phyloP scores from a whole-genome alignment of 2,113 vertebrate species.

The Crotalus helleri region DNA sequence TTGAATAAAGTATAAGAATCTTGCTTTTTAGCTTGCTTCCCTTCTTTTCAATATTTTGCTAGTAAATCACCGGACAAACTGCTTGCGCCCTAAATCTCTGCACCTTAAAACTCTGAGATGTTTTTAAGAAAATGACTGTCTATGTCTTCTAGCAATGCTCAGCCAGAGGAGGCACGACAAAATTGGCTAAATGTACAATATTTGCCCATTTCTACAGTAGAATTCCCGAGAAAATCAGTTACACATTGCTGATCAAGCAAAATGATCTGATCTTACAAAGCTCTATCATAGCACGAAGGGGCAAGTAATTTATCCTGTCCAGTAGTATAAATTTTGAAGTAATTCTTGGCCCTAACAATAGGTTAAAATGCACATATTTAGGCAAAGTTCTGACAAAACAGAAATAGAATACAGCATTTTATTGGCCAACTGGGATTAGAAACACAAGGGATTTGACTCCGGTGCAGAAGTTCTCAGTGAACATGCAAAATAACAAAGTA shows the following conservation, averaged over 20 bases:
- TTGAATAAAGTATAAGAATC: neutral
- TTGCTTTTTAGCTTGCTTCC: neutral
- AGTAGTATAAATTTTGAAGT: neutral
- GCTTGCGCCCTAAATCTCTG: neutral
- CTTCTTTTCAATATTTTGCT: neutral
- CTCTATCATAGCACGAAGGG: neutral
- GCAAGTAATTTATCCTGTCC: neutral
- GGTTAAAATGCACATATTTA: neutral
- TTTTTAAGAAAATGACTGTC: neutral
- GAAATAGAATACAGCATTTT: neutral
- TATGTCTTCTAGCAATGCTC: neutral
- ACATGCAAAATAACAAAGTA: too few relatives aligned
- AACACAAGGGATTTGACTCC: neutral
- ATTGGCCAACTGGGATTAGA: neutral
- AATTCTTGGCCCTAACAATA: neutral
- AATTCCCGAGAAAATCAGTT: neutral
- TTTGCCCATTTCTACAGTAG: neutral
- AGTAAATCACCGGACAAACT: neutral
- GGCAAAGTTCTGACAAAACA: neutral
- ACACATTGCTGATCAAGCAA: neutral
- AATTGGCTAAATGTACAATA: neutral
- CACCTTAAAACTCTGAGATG: neutral
- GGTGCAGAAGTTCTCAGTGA: too few relatives aligned
- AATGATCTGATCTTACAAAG: neutral
- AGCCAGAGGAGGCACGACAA: neutral